Base-by-base conservation (phyloP, 2,797 vertebrate genomes). In the Parotocinclus haroldoi region DNA sequence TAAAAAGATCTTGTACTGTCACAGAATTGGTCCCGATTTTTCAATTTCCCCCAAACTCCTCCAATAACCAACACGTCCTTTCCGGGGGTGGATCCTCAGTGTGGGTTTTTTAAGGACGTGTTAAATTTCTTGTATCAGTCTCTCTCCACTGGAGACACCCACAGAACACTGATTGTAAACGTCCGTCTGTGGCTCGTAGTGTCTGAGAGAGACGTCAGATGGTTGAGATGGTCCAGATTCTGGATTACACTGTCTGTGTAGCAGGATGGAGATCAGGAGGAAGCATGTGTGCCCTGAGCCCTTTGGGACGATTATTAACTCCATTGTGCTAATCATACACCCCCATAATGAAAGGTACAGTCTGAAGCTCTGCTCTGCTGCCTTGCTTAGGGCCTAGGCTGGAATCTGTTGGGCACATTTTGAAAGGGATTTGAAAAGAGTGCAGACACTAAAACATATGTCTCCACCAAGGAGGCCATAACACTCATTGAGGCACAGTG, bases 401-500 rank as follows among this genome's bases (percentile, higher is more conserved):
- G 76, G 83, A 37, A 82, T 86, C 84, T 83, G 85, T 81, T 81
- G 86, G 81, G 83, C 83, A 87, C 88, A 89, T 91, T 89, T 89
- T 80, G 87, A 85, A 87, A 82, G 49, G 88, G 87, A 90, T 91
- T 90, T 89, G 81, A 71, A 59, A 74, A 50, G 60, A 72, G 79
- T 74, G 79, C 83, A 86, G 87, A 89, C 87, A 89, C 82, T 91
- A 88, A 90, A 92, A 89, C 90, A 92, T 90, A 92, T 91, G 90
- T 89, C 82, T 61, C 85, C 78, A 82, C 62, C 60, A 42, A 78
- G 82, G 86, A 82, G 81, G 80, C 75, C 84, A 82, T 83, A 81
- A 80, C 55, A 79, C 83, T 84, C 79, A 88, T 89, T 90, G 82
- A 82, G 73, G 79, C 58, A 27, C 36, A 77, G 76, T 42, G 9